Evolutionary conservation across 2,888 invertebrate species (phyloP).

Genomic region (Metacarcinus magister): DNA sequence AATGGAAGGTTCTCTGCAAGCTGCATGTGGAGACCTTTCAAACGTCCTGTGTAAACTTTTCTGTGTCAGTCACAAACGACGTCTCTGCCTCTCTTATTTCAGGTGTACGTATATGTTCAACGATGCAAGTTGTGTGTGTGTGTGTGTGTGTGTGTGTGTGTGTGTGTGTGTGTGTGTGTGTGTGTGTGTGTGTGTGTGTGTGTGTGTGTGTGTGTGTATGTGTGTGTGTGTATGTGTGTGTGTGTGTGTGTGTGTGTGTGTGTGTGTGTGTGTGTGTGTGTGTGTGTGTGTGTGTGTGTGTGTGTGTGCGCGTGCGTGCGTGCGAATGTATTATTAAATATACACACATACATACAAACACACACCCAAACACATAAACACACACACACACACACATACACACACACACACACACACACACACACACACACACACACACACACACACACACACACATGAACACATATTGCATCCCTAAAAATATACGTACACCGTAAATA

Average conservation of each 20-base stretch:
- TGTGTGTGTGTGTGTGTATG: constrained; percentile 34
- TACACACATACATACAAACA: neutral
- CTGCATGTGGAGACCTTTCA: neutral
- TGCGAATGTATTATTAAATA: too few relatives aligned
- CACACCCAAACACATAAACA: neutral
- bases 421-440: neutral
- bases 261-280: neutral
- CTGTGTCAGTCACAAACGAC: neutral
- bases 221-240: neutral
- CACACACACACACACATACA: constrained; percentile 17
- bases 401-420: constrained; percentile 10
- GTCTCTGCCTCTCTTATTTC: neutral
- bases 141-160: constrained; percentile 6
- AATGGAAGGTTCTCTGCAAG: neutral
- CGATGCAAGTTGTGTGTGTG: neutral
- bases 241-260: too few relatives aligned
- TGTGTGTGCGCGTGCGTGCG: too few relatives aligned
- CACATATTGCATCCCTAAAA: too few relatives aligned
- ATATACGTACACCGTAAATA: too few relatives aligned
- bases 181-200: neutral
- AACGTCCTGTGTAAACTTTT: neutral
- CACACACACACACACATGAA: too few relatives aligned
- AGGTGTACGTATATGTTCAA: neutral
- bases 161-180: neutral
- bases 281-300: neutral